Conservation (phyloP, 2,888 invertebrate species). For the Amiota minor region DNA sequence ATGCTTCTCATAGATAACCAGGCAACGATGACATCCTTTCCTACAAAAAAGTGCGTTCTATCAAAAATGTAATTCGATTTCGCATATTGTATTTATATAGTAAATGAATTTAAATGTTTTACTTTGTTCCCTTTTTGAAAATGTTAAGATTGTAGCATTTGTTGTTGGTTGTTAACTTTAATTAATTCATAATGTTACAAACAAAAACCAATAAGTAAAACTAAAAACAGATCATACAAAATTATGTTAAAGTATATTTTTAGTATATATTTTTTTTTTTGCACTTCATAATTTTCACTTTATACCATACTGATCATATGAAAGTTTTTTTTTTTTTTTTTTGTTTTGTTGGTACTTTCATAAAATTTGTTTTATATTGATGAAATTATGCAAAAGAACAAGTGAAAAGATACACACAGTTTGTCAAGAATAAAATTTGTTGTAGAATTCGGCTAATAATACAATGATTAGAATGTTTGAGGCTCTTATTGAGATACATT, state of each 20-base stretch:
- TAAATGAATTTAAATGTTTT: conserved; percentile 11
- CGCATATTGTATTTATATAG: neutral
- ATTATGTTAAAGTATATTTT: neutral
- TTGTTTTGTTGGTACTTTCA: neutral
- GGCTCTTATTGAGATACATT: too few species aligned
- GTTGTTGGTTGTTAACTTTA: conserved; percentile 7
- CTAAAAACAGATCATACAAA: too few species aligned
- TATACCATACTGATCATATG: neutral
- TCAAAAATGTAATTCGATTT: conserved; percentile 46
- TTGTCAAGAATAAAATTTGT: too few species aligned
- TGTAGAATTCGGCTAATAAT: too few species aligned
- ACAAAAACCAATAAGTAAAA: too few species aligned
- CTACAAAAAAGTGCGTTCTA: conserved; percentile 76
- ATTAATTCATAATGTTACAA: neutral
- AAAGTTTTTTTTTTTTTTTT: conserved; percentile 3
- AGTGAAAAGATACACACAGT: neutral
- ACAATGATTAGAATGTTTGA: too few species aligned
- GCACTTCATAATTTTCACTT: neutral
- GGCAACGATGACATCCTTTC: conserved; percentile 93
- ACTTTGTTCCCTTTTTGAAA: conserved; percentile 17
- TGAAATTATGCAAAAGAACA: conserved; percentile 10
- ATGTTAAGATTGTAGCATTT: conserved; percentile 12
- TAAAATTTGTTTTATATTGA: neutral
- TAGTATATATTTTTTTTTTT: conserved; percentile 17
- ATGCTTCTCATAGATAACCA: conserved; percentile 96